Evolutionary conservation across 2,888 invertebrate species (phyloP).

Genomic region (Torymus texanus): DNA sequence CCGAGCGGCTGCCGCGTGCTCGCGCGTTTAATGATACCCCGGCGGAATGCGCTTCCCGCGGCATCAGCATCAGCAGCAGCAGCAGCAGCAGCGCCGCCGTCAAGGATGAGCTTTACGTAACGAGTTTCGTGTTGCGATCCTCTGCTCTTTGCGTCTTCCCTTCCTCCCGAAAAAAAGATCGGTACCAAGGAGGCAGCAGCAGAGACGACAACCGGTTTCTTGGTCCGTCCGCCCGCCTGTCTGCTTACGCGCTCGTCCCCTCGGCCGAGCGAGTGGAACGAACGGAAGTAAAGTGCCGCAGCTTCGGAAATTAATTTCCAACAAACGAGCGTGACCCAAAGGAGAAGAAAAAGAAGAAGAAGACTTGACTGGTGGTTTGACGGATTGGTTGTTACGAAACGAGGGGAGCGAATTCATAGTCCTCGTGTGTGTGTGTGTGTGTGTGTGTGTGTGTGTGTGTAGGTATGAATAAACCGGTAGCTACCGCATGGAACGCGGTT

Average conservation of each 20-base stretch:
- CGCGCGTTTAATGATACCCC: conserved; percentile 55
- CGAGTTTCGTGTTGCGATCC: neutral
- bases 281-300: conserved; percentile 10
- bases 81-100: neutral
- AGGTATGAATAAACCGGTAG: no score
- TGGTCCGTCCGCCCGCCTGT: no score
- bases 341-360: no score
- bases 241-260: no score
- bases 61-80: neutral
- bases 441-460: no score
- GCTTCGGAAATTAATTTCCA: conserved; percentile 37
- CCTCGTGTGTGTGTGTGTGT: no score
- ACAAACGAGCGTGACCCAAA: neutral
- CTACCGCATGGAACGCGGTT: no score
- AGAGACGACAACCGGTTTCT: conserved; percentile 32
- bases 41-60: conserved; percentile 24
- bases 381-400: neutral
- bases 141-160: neutral
- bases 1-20: neutral
- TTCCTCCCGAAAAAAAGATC: conserved; percentile 8
- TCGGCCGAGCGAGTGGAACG: neutral
- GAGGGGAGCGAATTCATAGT: neutral
- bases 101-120: conserved; percentile 34
- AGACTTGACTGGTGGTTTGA: neutral
- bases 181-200: neutral